These are phyloP conservation scores for Halcyon badia DNA, from an alignment of 2,797 vertebrate genomes.

Conservation along the genomic window DNA sequence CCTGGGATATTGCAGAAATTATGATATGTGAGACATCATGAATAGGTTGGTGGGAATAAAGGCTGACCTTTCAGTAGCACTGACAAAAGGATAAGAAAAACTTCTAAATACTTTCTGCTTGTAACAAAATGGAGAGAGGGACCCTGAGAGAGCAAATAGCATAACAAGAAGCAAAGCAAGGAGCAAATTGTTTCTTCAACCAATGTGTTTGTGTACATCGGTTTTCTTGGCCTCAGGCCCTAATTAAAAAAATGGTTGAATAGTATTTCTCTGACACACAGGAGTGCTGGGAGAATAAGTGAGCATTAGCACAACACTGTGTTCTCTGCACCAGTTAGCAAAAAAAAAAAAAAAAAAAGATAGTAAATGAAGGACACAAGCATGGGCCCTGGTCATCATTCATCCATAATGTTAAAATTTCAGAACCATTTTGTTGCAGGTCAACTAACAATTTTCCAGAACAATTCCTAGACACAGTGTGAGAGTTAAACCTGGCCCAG, in stretches of 20 bases:
- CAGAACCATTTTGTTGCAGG: neutral
- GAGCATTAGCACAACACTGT: neutral
- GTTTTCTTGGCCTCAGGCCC: neutral
- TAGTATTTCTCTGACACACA: neutral
- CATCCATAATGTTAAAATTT: neutral
- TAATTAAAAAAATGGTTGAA: neutral
- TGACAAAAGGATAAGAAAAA: neutral
- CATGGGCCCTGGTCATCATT: neutral
- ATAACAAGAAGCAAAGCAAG: neutral
- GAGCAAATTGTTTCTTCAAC: neutral
- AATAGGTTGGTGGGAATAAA: neutral
- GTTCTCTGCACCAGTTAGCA: neutral
- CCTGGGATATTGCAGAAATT: neutral
- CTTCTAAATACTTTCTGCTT: neutral
- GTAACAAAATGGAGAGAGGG: neutral
- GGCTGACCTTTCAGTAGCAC: neutral
- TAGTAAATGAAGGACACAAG: neutral
- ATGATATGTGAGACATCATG: neutral
- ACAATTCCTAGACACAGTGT: neutral
- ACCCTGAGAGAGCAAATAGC: neutral
- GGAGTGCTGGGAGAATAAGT: neutral
- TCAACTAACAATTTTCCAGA: neutral
- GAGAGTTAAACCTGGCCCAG: neutral
- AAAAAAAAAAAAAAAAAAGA: neutral
- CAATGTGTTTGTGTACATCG: neutral